Evolutionary conservation across 2,113 vertebrate genomes (phyloP).

Genomic region (Eurypyga helias): DNA sequence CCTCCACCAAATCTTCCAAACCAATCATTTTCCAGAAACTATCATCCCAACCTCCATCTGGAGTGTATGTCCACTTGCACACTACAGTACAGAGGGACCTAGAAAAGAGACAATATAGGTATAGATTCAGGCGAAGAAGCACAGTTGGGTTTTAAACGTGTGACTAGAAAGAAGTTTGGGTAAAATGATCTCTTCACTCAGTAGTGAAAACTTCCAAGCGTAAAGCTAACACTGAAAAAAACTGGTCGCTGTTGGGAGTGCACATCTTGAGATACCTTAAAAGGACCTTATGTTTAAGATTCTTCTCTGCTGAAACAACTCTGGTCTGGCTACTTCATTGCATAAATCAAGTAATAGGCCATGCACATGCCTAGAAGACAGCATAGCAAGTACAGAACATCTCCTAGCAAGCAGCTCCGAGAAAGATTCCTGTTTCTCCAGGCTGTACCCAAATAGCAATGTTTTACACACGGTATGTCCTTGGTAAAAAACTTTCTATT

Average conservation of each 20-base stretch:
- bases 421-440: background rate
- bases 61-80: constrained; percentile 94
- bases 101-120: background rate
- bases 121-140: background rate
- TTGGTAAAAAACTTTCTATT: background rate
- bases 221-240: background rate
- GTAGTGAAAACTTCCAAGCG: background rate
- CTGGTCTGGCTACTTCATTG: background rate
- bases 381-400: background rate
- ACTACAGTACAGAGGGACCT: constrained; percentile 95
- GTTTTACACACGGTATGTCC: background rate
- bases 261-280: background rate
- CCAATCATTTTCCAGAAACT: constrained; percentile 89
- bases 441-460: background rate
- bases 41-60: constrained; percentile 90
- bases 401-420: background rate
- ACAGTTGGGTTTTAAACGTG: background rate
- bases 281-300: constrained; percentile 36
- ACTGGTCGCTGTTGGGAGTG: background rate
- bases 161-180: background rate
- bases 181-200: background rate
- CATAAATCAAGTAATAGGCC: constrained; percentile 35
- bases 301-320: constrained; percentile 24
- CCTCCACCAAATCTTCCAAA: constrained; percentile 86
- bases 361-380: background rate